Conservation (phyloP, 2,797 vertebrate genomes). For the Thunnus albacares region DNA sequence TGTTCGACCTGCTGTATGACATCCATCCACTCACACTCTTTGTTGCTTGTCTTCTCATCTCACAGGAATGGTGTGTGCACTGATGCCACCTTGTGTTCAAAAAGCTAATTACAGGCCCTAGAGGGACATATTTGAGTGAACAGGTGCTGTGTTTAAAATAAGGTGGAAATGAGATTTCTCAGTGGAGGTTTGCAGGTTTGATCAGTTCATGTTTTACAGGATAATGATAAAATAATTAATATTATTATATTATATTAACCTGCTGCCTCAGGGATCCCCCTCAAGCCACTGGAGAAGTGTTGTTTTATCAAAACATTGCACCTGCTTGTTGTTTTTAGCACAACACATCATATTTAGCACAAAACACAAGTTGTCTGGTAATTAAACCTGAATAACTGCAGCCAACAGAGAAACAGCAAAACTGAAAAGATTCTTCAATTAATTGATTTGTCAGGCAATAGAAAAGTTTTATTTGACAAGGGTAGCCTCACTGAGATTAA, state of each 20-base stretch:
- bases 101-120: neutral
- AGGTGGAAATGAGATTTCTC: neutral
- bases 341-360: neutral
- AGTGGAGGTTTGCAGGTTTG: neutral
- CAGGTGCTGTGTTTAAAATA: neutral
- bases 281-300: neutral
- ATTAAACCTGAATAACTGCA: neutral
- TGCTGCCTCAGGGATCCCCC: neutral
- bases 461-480: too few relatives aligned
- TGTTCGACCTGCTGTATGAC: constrained; percentile 18
- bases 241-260: neutral
- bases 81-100: constrained; percentile 69
- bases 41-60: constrained; percentile 1
- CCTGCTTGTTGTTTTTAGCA: neutral
- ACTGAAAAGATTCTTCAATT: neutral
- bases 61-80: neutral
- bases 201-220: neutral
- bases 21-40: constrained; percentile 4
- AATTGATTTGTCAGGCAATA: too few relatives aligned
- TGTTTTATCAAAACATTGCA: neutral
- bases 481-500: too few relatives aligned
- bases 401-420: neutral
- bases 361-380: neutral
- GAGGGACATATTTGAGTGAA: neutral
- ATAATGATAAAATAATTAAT: neutral